Evolutionary conservation across 2,888 invertebrate genomes (phyloP).

Genomic region (Subacronicta megacephala): DNA sequence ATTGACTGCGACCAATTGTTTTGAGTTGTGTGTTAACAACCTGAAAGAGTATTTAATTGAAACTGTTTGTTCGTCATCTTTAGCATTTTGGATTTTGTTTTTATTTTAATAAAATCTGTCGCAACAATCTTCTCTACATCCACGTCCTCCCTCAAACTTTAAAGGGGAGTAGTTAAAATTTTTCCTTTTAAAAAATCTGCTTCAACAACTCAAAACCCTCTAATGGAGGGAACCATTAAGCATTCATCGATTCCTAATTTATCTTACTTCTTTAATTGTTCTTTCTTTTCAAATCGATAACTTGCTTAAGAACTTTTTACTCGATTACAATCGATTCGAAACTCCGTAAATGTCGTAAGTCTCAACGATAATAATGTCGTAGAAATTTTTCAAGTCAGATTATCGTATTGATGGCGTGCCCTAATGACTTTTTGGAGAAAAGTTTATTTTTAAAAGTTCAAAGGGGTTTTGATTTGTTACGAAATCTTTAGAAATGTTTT

Average conservation of each 20-base stretch:
- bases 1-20: no score
- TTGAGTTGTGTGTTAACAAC: no score
- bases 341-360: conserved; percentile 74
- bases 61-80: no score
- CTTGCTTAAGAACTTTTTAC: conserved; percentile 73
- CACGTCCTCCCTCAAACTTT: conserved; percentile 71
- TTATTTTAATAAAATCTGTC: no score
- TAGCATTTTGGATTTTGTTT: no score
- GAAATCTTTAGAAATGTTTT: conserved; percentile 14
- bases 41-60: no score
- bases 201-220: conserved; percentile 81
- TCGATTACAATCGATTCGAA: conserved; percentile 73
- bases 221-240: conserved; percentile 86
- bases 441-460: conserved; percentile 20
- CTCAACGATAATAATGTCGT: conserved; percentile 64
- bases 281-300: conserved; percentile 77
- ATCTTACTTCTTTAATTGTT: conserved; percentile 84
- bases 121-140: conserved; percentile 60
- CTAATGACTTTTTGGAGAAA: conserved; percentile 51
- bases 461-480: conserved; percentile 16
- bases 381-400: conserved; percentile 54
- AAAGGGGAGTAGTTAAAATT: conserved; percentile 78
- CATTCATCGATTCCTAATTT: conserved; percentile 87
- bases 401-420: conserved; percentile 46
- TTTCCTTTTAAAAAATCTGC: conserved; percentile 75